Percentiles rank a stretch among this genome's conserved stretches.
phyloP scores from a whole-genome alignment of 2,888 invertebrate species.

The Drosophila borealis region DNA sequence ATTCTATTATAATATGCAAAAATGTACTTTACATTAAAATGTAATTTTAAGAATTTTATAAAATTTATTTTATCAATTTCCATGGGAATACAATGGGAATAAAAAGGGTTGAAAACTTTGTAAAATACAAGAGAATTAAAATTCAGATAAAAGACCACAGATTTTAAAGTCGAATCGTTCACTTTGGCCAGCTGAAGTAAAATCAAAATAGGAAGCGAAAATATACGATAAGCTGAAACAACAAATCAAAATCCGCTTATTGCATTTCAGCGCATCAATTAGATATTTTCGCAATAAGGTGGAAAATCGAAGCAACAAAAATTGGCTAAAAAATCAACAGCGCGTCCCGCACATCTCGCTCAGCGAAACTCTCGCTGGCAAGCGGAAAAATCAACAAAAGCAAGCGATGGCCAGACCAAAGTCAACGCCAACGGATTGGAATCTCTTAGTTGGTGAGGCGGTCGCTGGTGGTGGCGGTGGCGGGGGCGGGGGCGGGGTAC shows the following conservation, averaged over 20 bases:
- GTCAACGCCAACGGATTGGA: conserved; percentile 44
- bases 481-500: neutral
- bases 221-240: conserved; percentile 39
- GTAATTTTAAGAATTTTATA: too few species aligned
- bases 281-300: conserved; percentile 64
- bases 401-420: conserved; percentile 38
- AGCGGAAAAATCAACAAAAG: conserved; percentile 71
- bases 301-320: conserved; percentile 40
- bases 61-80: too few species aligned
- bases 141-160: neutral
- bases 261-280: conserved; percentile 63
- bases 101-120: too few species aligned
- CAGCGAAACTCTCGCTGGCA: conserved; percentile 21
- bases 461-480: neutral
- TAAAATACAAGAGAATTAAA: neutral
- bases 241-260: conserved; percentile 63
- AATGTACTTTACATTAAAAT: too few species aligned
- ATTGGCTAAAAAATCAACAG: conserved; percentile 44
- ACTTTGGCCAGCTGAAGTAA: neutral
- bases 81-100: too few species aligned
- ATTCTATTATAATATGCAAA: too few species aligned
- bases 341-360: conserved; percentile 19
- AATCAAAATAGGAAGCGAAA: conserved; percentile 11
- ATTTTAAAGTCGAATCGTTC: conserved; percentile 21
- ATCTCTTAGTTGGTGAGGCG: neutral